Evolutionary conservation across 2,797 vertebrate genomes (phyloP).

Genomic region (Selene dorsalis): DNA sequence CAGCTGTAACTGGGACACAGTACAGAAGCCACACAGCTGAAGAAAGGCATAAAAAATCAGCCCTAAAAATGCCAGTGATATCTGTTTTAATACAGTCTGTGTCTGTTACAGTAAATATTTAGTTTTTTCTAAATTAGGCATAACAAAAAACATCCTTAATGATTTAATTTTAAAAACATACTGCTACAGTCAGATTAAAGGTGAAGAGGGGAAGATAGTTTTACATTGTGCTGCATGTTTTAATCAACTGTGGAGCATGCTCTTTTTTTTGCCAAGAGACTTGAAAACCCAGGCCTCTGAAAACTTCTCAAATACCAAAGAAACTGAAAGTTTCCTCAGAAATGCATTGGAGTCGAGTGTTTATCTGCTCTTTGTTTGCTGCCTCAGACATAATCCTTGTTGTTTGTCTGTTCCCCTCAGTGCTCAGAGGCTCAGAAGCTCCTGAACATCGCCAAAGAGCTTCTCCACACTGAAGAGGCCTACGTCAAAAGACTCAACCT

Average conservation of each 20-base stretch:
- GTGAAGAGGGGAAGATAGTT: not conserved
- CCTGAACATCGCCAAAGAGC: constrained; percentile 95
- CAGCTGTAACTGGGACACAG: not conserved
- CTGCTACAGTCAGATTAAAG: not conserved
- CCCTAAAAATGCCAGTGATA: not conserved
- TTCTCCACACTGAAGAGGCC: constrained; percentile 95
- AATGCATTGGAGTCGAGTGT: not conserved
- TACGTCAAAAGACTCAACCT: constrained; percentile 96
- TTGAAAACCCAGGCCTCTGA: not conserved
- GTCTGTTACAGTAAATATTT: not conserved
- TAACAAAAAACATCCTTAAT: not conserved
- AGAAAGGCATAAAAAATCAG: not conserved
- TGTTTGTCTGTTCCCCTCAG: constrained; percentile 75
- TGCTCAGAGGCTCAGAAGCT: constrained; percentile 91
- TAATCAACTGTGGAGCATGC: not conserved
- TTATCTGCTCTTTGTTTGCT: not conserved
- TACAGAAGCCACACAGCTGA: not conserved
- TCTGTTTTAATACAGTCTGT: not conserved
- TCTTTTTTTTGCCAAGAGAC: not conserved
- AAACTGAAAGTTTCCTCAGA: too few species aligned
- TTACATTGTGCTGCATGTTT: not conserved
- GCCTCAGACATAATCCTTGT: not conserved
- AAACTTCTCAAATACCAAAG: not conserved
- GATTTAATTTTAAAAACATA: not conserved
- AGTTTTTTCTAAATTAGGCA: not conserved